Evolutionary conservation across 92 coral and sea anemone species (phyloP), one percentile per base, ranked within the genome.

Genomic region (Zoanthus gigantus): DNA sequence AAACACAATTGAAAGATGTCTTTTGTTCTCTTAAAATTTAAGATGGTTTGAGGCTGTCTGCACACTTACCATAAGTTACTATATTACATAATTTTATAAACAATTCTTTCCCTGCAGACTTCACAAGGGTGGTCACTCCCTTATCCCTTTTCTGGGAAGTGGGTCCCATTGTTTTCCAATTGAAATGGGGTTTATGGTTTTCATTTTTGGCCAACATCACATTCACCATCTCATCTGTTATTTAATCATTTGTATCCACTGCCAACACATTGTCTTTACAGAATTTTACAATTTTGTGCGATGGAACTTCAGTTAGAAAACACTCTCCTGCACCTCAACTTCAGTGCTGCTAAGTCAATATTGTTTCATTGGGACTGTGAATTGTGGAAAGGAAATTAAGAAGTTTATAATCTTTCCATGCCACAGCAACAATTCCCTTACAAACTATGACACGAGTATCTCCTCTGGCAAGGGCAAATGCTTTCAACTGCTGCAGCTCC

Each of bases 351-450:
- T 77, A 89, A 52, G 61, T 78, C 42, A 86, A 88, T 46, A 86
- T 28, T 44, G 74, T 79, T 68, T 91, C 86, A 12, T 83, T 87
- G 2, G 94, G 88, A 32, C 54, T n/a, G 47, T 91, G 94, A 10
- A 61, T 71, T 2, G 88, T 72, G 18, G 91, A 88, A 18, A 78
- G 67, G 53, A 88, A 84, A 71, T 84, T 72, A 14, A 91, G 88
- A 4, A 86, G 54, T 57, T 91, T 91, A 42, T 79, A 88, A 46
- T 92, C 94, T 65, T 92, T 85, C 94, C 94, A 92, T 5, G 77
- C 74, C 84, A 89, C 5, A 17, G 92, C 92, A 15, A 79, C 76
- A 17, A 84, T 69, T 34, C 90, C 88, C 45, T 88, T 17, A 12
- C 50, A 87, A 73, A 48, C 79, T 56, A 88, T 81, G 16, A 76